Base-by-base conservation (phyloP, 2,113 vertebrate genomes). In the Anseranas semipalmata region DNA sequence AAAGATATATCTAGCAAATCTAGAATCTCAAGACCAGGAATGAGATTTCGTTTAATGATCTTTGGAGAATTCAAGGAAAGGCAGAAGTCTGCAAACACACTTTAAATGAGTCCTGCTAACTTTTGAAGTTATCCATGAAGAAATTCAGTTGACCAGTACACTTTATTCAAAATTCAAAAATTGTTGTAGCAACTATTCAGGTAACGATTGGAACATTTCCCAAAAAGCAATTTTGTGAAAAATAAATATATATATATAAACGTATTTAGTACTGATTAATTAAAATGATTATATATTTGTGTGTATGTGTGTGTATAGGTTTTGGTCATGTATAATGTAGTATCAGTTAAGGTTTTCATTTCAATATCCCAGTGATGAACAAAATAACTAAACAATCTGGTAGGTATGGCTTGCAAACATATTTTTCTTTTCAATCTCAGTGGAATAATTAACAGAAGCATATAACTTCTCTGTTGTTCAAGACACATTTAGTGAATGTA, bases 401-500 rank as follows among this genome's bases (percentile, higher is more conserved):
- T 33, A 83, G 7, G 8, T 55, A n/a, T n/a, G 76, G 3, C 14
- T 62, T 77, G 19, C 4, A 74, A 74, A 8, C n/a, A 21, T 62
- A 50, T 46, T 24, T 71, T 88, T 71, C 39, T 75, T 89, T 82
- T 75, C 20, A 56, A 35, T 41, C 1, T 59, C 8, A 67, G 6
- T 50, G 13, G 83, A 80, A 72, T 76, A 92, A 70, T 4, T 32
- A 67, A 45, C 4, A 75, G 25, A 74, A 82, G 0, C 5, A 5
- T 9, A 18, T 24, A 56, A 70, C 39, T 72, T 95, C 20, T 45
- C 66, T 96, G 58, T 33, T 83, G 41, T 94, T 85, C 25, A 70
- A 67, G 12, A 17, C n/a, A 81, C 15, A 90, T 92, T 35, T 43
- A 90, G 83, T 94, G 37, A 92, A 80, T 82, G 85, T 93, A 89